A percentile compares a stretch with the other conserved stretches of the same genome.
These are phyloP conservation scores for Aelia acuminata DNA, from an alignment of 2,888 invertebrate genomes.

Conservation along the genomic window DNA sequence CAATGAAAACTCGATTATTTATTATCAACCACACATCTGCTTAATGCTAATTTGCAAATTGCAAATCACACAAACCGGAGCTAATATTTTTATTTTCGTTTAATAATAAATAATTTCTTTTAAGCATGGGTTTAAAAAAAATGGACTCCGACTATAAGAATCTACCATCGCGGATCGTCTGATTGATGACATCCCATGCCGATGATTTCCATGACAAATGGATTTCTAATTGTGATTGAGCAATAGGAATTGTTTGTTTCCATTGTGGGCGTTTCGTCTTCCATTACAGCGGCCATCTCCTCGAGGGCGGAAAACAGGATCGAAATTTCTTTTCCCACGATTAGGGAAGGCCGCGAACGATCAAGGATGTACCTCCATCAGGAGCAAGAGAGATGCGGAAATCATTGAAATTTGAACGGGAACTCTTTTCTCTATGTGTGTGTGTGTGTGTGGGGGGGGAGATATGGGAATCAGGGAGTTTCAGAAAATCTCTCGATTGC, in stretches of 20 bases:
- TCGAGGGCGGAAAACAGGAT: background rate
- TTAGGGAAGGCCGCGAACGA: background rate
- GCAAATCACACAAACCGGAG: too few relatives aligned
- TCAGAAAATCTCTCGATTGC: background rate
- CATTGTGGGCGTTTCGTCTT: background rate
- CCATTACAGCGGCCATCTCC: background rate
- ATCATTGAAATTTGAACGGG: conserved; percentile 18
- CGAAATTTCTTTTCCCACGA: conserved; percentile 5
- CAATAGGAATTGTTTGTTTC: conserved; percentile 64
- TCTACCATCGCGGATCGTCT: background rate
- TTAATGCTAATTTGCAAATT: too few relatives aligned
- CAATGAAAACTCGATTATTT: too few relatives aligned
- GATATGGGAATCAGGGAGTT: background rate
- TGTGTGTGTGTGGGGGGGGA: too few relatives aligned
- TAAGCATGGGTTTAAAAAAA: too few relatives aligned
- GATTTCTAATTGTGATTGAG: conserved; percentile 65
- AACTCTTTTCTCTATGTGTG: too few relatives aligned
- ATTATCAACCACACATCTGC: too few relatives aligned
- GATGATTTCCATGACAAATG: conserved; percentile 63
- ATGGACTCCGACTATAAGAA: too few relatives aligned
- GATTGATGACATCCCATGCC: conserved; percentile 47
- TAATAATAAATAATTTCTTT: too few relatives aligned
- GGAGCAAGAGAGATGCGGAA: background rate
- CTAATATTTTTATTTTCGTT: too few relatives aligned
- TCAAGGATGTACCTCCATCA: background rate